Evolutionary conservation across 1,140 invertebrate species (phyloP).

Genomic region (Hyphantria cunea): DNA sequence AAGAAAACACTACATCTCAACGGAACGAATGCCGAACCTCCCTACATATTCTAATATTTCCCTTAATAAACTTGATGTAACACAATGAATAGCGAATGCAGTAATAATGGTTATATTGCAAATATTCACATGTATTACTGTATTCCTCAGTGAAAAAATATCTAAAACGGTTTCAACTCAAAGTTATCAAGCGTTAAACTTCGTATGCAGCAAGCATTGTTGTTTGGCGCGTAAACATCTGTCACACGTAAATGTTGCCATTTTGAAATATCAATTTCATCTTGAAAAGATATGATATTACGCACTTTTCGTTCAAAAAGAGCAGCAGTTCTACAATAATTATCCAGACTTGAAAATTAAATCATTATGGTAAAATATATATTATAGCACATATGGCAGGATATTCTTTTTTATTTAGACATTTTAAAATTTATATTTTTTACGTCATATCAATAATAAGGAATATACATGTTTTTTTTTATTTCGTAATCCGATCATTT

Average conservation of each 20-base stretch:
- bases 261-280: neutral
- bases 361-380: too few species aligned
- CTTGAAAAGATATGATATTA: too few species aligned
- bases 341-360: too few species aligned
- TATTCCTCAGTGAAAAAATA: slow-evolving; percentile 4
- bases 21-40: slow-evolving; percentile 1
- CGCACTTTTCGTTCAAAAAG: too few species aligned
- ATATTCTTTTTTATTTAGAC: too few species aligned
- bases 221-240: slow-evolving; percentile 81
- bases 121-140: slow-evolving; percentile 1
- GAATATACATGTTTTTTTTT: too few species aligned
- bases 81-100: slow-evolving; percentile 9
- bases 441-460: too few species aligned
- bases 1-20: slow-evolving; percentile 15
- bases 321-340: too few species aligned
- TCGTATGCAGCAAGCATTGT: slow-evolving; percentile 59
- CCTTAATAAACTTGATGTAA: neutral
- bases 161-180: slow-evolving; percentile 37
- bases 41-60: slow-evolving; percentile 1
- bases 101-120: neutral
- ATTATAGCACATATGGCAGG: too few species aligned
- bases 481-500: too few species aligned
- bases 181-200: slow-evolving; percentile 50
- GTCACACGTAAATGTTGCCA: slow-evolving; percentile 52
- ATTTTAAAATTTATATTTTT: too few species aligned